These are phyloP conservation scores for Acanthopleura granulata DNA, from an alignment of 2,888 invertebrate genomes.

Conservation along the genomic window DNA sequence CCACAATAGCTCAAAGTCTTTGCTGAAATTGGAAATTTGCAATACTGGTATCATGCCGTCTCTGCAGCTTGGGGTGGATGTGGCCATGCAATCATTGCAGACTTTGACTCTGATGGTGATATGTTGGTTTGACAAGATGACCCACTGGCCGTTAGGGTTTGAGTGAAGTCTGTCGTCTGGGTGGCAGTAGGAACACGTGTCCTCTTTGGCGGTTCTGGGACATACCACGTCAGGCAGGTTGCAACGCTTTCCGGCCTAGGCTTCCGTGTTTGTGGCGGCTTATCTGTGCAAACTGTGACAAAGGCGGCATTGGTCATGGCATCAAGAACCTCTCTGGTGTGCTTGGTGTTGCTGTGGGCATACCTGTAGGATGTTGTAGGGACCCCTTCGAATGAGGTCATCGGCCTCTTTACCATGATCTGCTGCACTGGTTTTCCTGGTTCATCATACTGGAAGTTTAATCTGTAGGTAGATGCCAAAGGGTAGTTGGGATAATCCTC, in stretches of 20 bases:
- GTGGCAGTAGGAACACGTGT: conserved; percentile 36
- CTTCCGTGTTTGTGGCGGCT: conserved; percentile 47
- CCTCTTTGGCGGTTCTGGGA: conserved; percentile 30
- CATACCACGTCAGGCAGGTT: conserved; percentile 56
- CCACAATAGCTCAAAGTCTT: too few relatives aligned
- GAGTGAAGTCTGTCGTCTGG: conserved; percentile 34
- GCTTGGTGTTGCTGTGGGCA: conserved; percentile 55
- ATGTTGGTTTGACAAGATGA: not conserved
- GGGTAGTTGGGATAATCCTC: conserved; percentile 42
- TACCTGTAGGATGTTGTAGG: conserved; percentile 59
- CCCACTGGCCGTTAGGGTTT: not conserved
- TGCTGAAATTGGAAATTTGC: too few relatives aligned
- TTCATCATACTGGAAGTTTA: conserved; percentile 45
- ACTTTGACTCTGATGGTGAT: not conserved
- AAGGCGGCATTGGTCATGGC: conserved; percentile 55
- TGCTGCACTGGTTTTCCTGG: conserved; percentile 34
- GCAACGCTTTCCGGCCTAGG: conserved; percentile 50
- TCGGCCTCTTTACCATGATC: conserved; percentile 50
- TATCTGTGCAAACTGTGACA: conserved; percentile 43
- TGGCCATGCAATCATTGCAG: not conserved
- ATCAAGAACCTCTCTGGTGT: conserved; percentile 50
- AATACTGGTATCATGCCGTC: not conserved
- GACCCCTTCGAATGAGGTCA: conserved; percentile 57
- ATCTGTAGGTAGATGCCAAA: conserved; percentile 53
- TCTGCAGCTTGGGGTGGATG: not conserved